phyloP scores from a whole-genome alignment of 2,113 vertebrate genomes.

The Cyanoramphus novaezelandiae region DNA sequence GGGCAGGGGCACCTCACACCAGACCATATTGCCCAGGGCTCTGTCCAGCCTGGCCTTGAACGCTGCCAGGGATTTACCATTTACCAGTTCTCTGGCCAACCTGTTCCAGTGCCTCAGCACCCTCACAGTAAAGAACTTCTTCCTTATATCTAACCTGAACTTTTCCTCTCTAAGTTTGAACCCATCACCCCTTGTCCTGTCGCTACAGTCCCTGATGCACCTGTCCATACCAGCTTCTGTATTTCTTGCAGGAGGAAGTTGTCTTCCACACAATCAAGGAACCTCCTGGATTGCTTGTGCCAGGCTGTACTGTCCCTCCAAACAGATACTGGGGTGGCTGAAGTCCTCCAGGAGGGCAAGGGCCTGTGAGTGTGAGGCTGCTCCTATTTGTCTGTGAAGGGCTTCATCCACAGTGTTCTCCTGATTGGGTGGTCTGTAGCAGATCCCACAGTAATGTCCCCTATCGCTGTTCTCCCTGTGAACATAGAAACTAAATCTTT shows the following conservation, averaged over 20 bases:
- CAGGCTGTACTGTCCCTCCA: not conserved
- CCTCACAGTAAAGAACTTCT: not conserved
- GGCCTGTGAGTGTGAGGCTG: not conserved
- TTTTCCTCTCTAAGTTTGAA: not conserved
- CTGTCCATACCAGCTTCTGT: not conserved
- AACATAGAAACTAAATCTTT: not conserved
- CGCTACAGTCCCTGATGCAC: not conserved
- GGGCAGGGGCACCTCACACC: not conserved
- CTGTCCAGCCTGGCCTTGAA: not conserved
- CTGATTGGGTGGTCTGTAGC: not conserved
- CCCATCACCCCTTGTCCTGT: not conserved
- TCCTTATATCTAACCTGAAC: not conserved
- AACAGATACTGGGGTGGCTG: not conserved
- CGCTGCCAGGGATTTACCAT: not conserved
- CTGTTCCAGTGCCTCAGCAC: not conserved
- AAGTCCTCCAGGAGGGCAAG: not conserved
- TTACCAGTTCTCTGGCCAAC: not conserved
- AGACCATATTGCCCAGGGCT: not conserved
- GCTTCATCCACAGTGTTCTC: not conserved
- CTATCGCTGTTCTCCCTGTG: not conserved
- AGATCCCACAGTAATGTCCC: not conserved
- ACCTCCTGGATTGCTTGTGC: not conserved
- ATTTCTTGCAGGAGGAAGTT: not conserved
- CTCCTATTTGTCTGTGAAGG: not conserved
- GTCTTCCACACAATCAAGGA: not conserved